phyloP scores from a whole-genome alignment of 2,113 vertebrate genomes.

The Boleophthalmus pectinirostris region DNA sequence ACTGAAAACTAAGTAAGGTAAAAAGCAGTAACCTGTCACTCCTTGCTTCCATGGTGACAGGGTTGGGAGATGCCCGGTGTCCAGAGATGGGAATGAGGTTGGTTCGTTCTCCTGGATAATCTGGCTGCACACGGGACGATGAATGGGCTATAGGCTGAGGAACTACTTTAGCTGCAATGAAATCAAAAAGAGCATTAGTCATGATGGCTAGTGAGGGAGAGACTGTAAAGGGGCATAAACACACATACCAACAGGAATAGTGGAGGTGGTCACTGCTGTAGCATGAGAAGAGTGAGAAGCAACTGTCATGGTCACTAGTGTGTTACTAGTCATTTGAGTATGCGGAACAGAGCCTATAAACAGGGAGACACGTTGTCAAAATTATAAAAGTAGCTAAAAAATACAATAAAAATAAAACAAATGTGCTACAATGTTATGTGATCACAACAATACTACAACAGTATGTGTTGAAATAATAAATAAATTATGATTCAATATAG shows the following conservation, averaged over 20 bases:
- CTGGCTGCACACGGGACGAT: constrained; percentile 92
- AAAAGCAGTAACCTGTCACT: constrained; percentile 84
- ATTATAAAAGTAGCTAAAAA: background rate
- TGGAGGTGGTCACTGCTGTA: constrained; percentile 92
- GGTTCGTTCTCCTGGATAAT: constrained; percentile 89
- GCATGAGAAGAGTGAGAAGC: constrained; percentile 97
- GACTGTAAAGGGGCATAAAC: background rate
- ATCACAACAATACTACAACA: background rate
- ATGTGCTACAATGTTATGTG: background rate
- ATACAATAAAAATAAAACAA: background rate
- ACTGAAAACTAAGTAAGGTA: background rate
- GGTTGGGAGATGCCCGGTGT: constrained; percentile 93
- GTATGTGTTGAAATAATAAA: too few relatives aligned
- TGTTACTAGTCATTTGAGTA: constrained; percentile 89
- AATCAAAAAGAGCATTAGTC: background rate
- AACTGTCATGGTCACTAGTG: constrained; percentile 97
- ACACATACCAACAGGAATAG: constrained; percentile 94
- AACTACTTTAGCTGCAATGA: constrained; percentile 91
- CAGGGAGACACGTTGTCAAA: background rate
- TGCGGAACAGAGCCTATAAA: constrained; percentile 87
- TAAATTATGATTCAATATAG: too few relatives aligned
- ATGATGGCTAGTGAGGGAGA: background rate
- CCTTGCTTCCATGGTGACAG: constrained; percentile 93
- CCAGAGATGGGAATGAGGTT: constrained; percentile 92
- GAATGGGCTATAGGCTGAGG: constrained; percentile 96